Conservation (phyloP, 1,140 invertebrate species). For the Steinernema feltiae region DNA sequence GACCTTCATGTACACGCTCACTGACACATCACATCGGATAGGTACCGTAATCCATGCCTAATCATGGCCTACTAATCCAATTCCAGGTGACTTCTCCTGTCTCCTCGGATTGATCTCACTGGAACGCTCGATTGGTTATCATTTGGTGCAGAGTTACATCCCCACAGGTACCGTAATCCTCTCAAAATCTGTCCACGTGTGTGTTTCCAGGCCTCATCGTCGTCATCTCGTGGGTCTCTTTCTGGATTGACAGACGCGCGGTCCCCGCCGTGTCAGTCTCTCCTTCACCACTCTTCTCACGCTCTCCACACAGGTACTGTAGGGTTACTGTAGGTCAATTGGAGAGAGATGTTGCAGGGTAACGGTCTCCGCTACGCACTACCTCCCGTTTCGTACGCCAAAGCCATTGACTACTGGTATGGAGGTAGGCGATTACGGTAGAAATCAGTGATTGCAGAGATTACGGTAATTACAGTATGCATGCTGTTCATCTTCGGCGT, state of each 20-base stretch:
- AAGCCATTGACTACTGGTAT: slow-evolving; percentile 43
- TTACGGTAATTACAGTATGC: slow-evolving; percentile 41
- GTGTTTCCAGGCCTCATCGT: slow-evolving; percentile 59
- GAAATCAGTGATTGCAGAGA: too few species aligned
- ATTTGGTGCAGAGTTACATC: slow-evolving; percentile 87
- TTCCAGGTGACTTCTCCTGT: slow-evolving; percentile 40
- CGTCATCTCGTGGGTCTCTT: slow-evolving; percentile 91
- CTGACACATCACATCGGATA: slow-evolving; percentile 32
- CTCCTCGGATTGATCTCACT: slow-evolving; percentile 38
- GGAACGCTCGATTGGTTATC: slow-evolving; percentile 78
- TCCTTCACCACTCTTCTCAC: slow-evolving; percentile 88
- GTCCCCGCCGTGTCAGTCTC: slow-evolving; percentile 85
- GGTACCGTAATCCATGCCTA: too few species aligned
- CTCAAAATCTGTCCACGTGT: slow-evolving; percentile 65
- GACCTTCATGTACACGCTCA: slow-evolving; percentile 40
- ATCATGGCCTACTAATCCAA: too few species aligned
- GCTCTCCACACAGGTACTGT: slow-evolving; percentile 75
- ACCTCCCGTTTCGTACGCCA: slow-evolving; percentile 43
- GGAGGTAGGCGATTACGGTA: slow-evolving; percentile 25
- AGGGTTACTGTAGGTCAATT: background rate
- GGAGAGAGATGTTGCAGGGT: slow-evolving; percentile 62
- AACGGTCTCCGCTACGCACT: slow-evolving; percentile 84
- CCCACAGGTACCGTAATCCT: slow-evolving; percentile 69
- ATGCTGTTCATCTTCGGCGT: slow-evolving; percentile 90
- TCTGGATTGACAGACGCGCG: slow-evolving; percentile 91